These are phyloP conservation scores for Rapana venosa DNA, from an alignment of 2,888 invertebrate genomes.

Conservation along the genomic window DNA sequence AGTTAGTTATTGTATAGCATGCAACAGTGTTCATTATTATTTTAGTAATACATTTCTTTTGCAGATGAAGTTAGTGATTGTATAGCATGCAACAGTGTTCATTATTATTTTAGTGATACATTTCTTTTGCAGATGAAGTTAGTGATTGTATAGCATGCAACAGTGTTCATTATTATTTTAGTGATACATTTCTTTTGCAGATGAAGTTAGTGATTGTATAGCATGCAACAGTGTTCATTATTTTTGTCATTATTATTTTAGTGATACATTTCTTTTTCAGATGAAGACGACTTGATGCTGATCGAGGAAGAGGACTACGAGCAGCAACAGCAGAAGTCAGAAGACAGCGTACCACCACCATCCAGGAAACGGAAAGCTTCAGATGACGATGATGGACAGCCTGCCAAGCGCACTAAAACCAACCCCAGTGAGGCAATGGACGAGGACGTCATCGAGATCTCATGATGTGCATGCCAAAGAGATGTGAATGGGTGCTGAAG, in stretches of 20 bases:
- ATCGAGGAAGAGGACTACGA: conserved; percentile 53
- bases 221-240: not conserved
- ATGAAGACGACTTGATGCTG: conserved; percentile 59
- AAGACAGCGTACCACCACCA: not conserved
- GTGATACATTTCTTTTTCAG: no score
- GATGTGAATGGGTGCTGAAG: not conserved
- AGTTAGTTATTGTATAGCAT: no score
- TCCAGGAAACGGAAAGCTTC: conserved; percentile 52
- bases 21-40: no score
- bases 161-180: no score
- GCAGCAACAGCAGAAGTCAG: conserved; percentile 7
- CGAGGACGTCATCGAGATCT: conserved; percentile 49
- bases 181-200: no score
- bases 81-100: no score
- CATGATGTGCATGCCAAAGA: conserved; percentile 34
- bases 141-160: no score
- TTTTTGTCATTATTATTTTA: not conserved
- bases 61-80: no score
- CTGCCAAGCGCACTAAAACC: conserved; percentile 35
- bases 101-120: no score
- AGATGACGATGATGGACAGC: not conserved
- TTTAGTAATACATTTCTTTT: no score
- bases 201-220: no score
- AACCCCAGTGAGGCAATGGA: conserved; percentile 13
- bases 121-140: no score